phyloP scores from a whole-genome alignment of 2,113 vertebrate species.

The Ardeotis arabs region DNA sequence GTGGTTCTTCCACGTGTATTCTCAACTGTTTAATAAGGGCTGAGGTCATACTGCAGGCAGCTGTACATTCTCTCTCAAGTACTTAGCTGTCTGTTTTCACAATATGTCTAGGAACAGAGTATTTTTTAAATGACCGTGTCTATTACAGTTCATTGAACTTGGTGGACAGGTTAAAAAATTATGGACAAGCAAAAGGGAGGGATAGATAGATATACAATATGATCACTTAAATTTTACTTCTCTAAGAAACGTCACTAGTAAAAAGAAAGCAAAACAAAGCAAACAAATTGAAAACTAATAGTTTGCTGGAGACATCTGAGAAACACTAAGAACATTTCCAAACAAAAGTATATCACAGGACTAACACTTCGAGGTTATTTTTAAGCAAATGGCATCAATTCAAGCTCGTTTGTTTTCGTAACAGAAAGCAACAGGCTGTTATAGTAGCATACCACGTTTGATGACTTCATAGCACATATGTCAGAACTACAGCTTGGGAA shows the following conservation, averaged over 20 bases:
- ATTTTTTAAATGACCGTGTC: background rate
- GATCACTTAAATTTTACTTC: background rate
- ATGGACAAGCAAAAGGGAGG: background rate
- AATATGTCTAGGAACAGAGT: background rate
- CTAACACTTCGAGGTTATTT: background rate
- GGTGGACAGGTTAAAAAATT: slow-evolving; percentile 17
- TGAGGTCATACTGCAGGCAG: background rate
- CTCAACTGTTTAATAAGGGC: background rate
- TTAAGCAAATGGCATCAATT: background rate
- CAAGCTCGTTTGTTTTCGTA: background rate
- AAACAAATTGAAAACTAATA: background rate
- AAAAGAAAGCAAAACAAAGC: background rate
- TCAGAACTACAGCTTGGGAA: background rate
- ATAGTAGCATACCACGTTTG: background rate
- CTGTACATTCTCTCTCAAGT: background rate
- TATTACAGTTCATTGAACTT: background rate
- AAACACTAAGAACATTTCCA: background rate
- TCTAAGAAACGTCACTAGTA: background rate
- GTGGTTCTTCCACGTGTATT: background rate
- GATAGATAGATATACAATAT: background rate
- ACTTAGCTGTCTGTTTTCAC: background rate
- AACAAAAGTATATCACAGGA: background rate
- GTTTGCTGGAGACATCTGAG: background rate
- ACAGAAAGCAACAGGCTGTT: background rate
- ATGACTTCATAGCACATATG: background rate